Conservation (phyloP, 2,113 vertebrate genomes). For the Tragelaphus buxtoni region DNA sequence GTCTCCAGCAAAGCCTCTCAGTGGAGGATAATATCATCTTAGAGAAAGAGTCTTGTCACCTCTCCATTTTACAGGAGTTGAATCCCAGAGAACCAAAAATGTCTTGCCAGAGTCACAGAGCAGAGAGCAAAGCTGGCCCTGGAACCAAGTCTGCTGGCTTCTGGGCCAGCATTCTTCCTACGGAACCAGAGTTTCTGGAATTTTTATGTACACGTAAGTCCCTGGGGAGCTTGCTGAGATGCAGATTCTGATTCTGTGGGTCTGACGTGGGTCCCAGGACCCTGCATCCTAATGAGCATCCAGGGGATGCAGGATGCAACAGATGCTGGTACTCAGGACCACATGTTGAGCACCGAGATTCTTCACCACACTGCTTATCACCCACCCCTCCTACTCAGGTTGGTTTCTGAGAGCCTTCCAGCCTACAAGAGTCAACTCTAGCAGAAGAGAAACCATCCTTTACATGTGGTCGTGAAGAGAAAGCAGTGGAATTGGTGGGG, state of each 20-base stretch:
- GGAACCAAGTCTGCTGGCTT: background rate
- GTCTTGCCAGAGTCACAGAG: background rate
- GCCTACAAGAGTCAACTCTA: background rate
- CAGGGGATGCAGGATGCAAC: rapidly evolving
- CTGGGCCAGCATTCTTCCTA: background rate
- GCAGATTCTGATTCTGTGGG: background rate
- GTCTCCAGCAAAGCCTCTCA: background rate
- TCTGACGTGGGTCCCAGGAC: too few relatives aligned
- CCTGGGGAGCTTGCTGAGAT: background rate
- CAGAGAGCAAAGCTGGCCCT: background rate
- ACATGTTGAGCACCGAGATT: background rate
- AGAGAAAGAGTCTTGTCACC: background rate
- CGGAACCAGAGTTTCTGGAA: background rate
- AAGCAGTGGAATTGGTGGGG: background rate
- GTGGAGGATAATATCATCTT: background rate
- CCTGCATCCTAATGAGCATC: background rate
- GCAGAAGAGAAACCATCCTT: background rate
- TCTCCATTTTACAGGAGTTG: background rate
- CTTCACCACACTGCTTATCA: too few relatives aligned
- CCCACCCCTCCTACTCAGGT: background rate
- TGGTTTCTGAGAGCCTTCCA: background rate
- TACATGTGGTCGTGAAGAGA: background rate
- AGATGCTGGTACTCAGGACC: background rate
- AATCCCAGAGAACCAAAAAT: background rate
- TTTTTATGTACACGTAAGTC: background rate